Evolutionary conservation across 2,888 invertebrate species (phyloP).

Genomic region (Oscheius onirici): DNA sequence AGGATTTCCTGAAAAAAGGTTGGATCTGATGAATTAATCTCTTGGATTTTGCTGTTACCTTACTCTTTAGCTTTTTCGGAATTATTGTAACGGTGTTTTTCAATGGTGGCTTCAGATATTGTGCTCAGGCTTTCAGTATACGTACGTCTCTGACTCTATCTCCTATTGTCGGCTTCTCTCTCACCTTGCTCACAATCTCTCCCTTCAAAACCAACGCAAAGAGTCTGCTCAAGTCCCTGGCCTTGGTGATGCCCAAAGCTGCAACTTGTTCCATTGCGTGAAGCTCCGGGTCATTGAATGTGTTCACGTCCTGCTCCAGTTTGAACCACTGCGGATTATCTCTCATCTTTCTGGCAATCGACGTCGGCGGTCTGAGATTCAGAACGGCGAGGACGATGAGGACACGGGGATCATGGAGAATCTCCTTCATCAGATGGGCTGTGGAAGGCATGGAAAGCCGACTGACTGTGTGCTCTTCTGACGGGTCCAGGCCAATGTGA

Average conservation of each 20-base stretch:
- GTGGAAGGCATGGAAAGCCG: slow-evolving; percentile 63
- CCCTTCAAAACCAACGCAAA: slow-evolving; percentile 66
- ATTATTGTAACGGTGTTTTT: too few relatives aligned
- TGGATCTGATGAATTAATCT: too few relatives aligned
- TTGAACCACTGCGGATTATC: slow-evolving; percentile 67
- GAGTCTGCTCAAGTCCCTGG: slow-evolving; percentile 64
- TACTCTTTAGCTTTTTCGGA: not conserved
- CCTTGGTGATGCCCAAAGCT: slow-evolving; percentile 63
- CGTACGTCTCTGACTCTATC: too few relatives aligned
- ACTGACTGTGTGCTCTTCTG: slow-evolving; percentile 68
- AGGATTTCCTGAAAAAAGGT: slow-evolving; percentile 46
- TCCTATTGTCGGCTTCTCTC: not conserved
- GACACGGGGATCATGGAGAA: slow-evolving; percentile 66
- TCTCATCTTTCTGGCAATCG: slow-evolving; percentile 59
- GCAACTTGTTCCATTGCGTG: slow-evolving; percentile 68
- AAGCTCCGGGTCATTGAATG: slow-evolving; percentile 68
- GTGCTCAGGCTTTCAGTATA: too few relatives aligned
- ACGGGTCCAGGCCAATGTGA: slow-evolving; percentile 69
- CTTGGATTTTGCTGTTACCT: too few relatives aligned
- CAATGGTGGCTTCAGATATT: too few relatives aligned
- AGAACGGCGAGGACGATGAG: slow-evolving; percentile 65
- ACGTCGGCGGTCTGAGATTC: slow-evolving; percentile 55
- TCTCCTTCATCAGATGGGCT: slow-evolving; percentile 62
- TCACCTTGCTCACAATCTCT: slow-evolving; percentile 54
- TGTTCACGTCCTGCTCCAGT: slow-evolving; percentile 63